These are phyloP conservation scores for Colinus virginianus DNA, from an alignment of 2,113 vertebrate genomes.

Conservation along the genomic window DNA sequence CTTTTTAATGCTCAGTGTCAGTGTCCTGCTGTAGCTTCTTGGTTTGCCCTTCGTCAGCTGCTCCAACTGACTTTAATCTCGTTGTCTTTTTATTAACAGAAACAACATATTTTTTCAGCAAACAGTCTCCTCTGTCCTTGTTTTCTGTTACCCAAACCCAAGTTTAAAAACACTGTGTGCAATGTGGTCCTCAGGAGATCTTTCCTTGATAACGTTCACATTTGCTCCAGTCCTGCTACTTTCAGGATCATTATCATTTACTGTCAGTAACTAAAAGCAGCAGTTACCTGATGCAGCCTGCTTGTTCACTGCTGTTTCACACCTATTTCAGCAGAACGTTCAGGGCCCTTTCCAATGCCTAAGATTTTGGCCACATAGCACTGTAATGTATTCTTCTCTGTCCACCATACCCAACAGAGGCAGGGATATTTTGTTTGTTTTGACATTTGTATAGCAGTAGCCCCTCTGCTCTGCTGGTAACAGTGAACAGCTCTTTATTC, in stretches of 20 bases:
- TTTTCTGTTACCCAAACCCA: neutral
- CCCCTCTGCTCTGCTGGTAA: neutral
- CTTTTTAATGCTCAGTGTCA: neutral
- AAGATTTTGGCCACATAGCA: neutral
- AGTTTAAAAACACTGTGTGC: neutral
- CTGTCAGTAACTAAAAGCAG: neutral
- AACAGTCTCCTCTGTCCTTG: neutral
- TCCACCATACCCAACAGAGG: neutral
- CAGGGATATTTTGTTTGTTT: neutral
- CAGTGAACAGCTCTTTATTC: neutral
- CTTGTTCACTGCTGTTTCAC: neutral
- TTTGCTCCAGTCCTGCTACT: neutral
- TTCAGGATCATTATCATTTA: neutral
- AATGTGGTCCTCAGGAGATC: neutral
- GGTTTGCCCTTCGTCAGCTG: neutral
- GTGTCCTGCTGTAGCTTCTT: neutral
- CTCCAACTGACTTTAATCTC: neutral
- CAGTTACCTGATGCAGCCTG: neutral
- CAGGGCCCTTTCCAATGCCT: neutral
- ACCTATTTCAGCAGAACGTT: neutral
- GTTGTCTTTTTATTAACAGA: neutral
- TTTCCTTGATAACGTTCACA: neutral
- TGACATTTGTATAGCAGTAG: neutral
- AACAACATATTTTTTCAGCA: neutral
- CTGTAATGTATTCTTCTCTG: accelerated